A percentile compares a stretch with the other conserved stretches of the same genome.
phyloP scores from a whole-genome alignment of 2,113 vertebrate species.

The Pseudopipra pipra region DNA sequence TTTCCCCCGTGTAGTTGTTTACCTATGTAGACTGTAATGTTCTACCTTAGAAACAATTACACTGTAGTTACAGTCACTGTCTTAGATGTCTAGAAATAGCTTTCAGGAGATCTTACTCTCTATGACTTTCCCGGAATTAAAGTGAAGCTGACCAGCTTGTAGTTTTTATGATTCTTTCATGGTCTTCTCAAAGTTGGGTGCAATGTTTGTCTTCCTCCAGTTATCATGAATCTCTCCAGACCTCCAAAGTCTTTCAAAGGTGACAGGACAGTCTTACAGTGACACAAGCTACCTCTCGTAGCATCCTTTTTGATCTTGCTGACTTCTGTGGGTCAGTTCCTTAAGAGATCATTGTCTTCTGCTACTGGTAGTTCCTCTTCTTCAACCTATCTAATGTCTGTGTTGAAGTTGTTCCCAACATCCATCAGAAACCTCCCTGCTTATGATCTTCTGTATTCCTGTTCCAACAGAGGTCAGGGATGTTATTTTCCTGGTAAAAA shows the following conservation, averaged over 20 bases:
- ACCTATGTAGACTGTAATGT: not conserved
- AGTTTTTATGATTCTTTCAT: not conserved
- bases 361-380: not conserved
- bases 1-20: not conserved
- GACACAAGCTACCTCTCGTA: not conserved
- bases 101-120: not conserved
- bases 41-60: not conserved
- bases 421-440: not conserved
- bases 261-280: not conserved
- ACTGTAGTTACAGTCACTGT: not conserved
- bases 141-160: not conserved
- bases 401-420: not conserved
- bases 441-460: not conserved
- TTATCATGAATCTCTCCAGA: not conserved
- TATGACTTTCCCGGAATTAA: not conserved
- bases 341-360: not conserved
- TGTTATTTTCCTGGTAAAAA: not conserved
- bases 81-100: not conserved
- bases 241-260: not conserved
- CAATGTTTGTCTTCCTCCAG: not conserved
- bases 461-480: not conserved
- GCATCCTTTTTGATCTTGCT: not conserved
- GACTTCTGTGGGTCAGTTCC: not conserved
- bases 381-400: not conserved
- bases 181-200: not conserved